Evolutionary conservation across 2,797 vertebrate genomes (phyloP), one percentile per base, ranked within the genome.

Genomic region (Sciurus carolinensis): DNA sequence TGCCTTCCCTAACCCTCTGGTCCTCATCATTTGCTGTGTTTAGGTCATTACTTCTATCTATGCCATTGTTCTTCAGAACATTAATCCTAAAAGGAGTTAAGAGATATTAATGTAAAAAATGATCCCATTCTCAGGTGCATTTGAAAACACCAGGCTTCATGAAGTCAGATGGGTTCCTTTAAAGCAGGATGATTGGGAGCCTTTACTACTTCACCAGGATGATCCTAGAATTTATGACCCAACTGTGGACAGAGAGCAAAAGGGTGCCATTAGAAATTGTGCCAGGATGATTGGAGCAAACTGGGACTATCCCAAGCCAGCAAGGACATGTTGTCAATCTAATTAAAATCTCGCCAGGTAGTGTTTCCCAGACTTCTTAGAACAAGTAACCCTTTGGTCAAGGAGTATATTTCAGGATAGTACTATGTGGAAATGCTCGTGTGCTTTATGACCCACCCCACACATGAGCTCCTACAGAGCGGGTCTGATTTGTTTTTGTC

Each of bases 111-210:
- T 47, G 79, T 36, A 76, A 82, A 71, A 90, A 88, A 73, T 69
- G 39, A 59, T 24, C 33, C 42, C 42, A 44, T 66, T 79, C 64
- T 92, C 66, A 75, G 84, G 67, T 54, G 26, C 24, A 18, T 54
- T 84, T 80, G 50, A 75, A 86, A 93, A 81, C 7, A 36, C 50
- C 69, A 39, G 57, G 33, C 14, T 84, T 91, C 79, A 15, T 73
- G 79, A 52, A 82, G 79, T 79, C 79, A 83, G 69, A 44, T 57
- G 50, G 22, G 57, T 28, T 81, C 83, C 54, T 93, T 91, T 79
- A 80, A 88, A 52, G n/a, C 7, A 67, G 62, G 39, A n/a, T 82
- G 87, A 76, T 10, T 83, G 71, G 64, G 79, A 77, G 15, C 36
- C 64, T 87, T 95, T 94, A 92, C 30, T 90, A 39, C 6, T 30